Evolutionary conservation across 2,113 vertebrate species (phyloP).

Genomic region (Aegotheles bennettii): DNA sequence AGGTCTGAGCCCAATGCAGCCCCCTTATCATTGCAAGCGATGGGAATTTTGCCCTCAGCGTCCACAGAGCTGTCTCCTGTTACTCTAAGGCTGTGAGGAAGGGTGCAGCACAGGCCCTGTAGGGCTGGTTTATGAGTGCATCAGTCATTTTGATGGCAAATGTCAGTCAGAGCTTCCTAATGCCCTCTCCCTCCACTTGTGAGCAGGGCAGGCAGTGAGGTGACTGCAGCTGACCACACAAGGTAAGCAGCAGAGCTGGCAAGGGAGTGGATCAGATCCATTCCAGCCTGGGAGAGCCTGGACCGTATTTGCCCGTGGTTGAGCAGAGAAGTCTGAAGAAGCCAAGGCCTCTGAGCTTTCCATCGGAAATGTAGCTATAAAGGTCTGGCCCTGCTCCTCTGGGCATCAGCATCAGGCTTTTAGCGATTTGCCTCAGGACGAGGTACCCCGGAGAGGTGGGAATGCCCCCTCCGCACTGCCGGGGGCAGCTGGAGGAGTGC

Average conservation of each 20-base stretch:
- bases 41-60: not conserved
- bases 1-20: not conserved
- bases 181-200: not conserved
- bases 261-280: not conserved
- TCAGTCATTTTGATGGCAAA: not conserved
- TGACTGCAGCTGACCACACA: not conserved
- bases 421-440: not conserved
- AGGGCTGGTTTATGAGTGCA: not conserved
- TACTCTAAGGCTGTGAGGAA: not conserved
- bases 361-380: not conserved
- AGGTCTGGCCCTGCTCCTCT: not conserved
- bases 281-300: not conserved
- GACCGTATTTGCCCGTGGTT: not conserved
- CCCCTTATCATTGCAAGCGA: accelerated
- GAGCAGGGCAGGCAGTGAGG: accelerated
- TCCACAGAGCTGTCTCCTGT: not conserved
- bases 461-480: not conserved
- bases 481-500: not conserved
- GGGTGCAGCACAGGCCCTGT: not conserved
- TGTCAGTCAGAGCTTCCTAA: not conserved
- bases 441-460: too few relatives aligned
- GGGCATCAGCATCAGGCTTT: not conserved
- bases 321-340: not conserved
- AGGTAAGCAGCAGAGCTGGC: not conserved
- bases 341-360: not conserved